A percentile compares a stretch with the other conserved stretches of the same genome.
phyloP scores from a whole-genome alignment of 2,113 vertebrate species.

The Amazona vittata region DNA sequence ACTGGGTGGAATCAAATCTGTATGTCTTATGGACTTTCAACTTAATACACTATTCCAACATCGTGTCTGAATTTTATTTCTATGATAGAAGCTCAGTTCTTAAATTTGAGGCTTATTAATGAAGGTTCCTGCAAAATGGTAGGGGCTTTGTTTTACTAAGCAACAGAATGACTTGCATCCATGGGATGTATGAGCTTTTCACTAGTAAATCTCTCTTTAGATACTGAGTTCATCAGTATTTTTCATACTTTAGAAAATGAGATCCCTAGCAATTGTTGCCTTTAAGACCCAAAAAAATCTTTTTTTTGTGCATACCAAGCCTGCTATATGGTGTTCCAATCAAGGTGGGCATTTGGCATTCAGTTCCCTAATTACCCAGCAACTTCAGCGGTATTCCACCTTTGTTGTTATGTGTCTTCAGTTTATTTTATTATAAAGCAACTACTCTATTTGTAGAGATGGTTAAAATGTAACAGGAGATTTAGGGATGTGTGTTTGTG shows the following conservation, averaged over 20 bases:
- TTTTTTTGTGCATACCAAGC: background rate
- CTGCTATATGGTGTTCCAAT: background rate
- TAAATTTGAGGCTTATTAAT: background rate
- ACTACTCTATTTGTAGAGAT: background rate
- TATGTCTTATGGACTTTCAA: background rate
- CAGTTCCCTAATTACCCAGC: background rate
- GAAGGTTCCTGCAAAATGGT: background rate
- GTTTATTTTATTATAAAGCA: background rate
- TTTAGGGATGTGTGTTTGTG: background rate
- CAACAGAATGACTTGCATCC: background rate
- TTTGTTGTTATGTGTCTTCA: background rate
- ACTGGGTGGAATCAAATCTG: background rate
- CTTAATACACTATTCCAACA: background rate
- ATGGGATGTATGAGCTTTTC: background rate
- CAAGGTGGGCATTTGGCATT: background rate
- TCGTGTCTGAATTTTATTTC: no score
- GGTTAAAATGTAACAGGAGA: background rate
- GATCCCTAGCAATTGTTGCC: background rate
- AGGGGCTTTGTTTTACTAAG: background rate
- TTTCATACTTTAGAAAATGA: background rate
- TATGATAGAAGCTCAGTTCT: background rate
- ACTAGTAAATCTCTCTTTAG: background rate
- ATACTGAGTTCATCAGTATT: background rate
- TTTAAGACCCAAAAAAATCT: background rate
- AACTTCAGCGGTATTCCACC: background rate